Evolutionary conservation across 2,888 invertebrate species (phyloP), one percentile per base, ranked within the genome.

Genomic region (Meghimatium bilineatum): DNA sequence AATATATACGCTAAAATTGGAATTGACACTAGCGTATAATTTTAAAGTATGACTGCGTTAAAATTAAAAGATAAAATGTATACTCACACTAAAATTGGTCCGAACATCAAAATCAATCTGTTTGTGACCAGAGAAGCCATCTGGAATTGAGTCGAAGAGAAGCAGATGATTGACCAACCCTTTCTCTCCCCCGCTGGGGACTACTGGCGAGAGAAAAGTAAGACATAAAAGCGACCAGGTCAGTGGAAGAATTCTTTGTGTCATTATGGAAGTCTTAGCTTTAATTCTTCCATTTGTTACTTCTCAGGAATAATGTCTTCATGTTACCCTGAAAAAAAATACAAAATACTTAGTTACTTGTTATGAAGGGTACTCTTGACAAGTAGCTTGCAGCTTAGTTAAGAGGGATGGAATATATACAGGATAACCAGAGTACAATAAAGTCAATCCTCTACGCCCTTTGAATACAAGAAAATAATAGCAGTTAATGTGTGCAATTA

Each of bases 31-130:
- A n/a, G n/a, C n/a, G n/a, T n/a, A n/a, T n/a, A n/a, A n/a, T n/a
- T n/a, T n/a, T n/a, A n/a, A n/a, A n/a, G n/a, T n/a, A n/a, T n/a
- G n/a, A n/a, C n/a, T n/a, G n/a, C n/a, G 44, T 12, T 44, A 44
- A 12, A 44, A 44, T 12, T 8, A 5, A 44, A 44, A 8, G 44
- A 44, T 44, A 44, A 8, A 8, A 44, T 44, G 44, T 12, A 44
- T 44, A 83, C 86, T 86, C 32, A 86, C 86, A 44, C 84, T 86
- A 60, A 82, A 84, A 56, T 86, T 86, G 29, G 86, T 86, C 63
- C 86, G 71, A 34, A 86, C 49, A 63, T 86, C 82, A 29, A 86
- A 69, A 23, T 74, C 60, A n/a, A 71, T 52, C 1, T 81, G 49
- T 49, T 56, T 81, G 36, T 77, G 72, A 32, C 66, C 23, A 20